Evolutionary conservation across 30 jellyfish, hydroid and myxozoan genomes (phyloP).

Genomic region (Phacellophora camtschatica): DNA sequence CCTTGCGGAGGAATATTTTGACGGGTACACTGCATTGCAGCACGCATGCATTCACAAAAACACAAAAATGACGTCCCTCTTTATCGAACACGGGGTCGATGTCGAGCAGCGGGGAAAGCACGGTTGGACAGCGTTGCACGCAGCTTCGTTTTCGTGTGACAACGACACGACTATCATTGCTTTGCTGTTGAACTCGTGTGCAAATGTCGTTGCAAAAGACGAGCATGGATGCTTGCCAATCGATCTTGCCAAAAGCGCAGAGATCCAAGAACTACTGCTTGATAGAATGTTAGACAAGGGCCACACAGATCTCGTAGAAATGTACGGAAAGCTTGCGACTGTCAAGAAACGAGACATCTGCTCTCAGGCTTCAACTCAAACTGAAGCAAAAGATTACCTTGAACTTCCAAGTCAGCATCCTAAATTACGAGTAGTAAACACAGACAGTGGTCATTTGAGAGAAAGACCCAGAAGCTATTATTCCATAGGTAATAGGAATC

Average conservation of each 20-base stretch:
- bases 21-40: conserved; percentile 49
- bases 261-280: neutral
- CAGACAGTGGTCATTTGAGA: too few relatives aligned
- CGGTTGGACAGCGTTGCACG: conserved; percentile 82
- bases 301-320: conserved; percentile 10
- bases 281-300: conserved; percentile 34
- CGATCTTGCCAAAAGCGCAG: conserved; percentile 35
- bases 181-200: conserved; percentile 55
- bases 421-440: neutral
- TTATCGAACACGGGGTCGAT: conserved; percentile 50
- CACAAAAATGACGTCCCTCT: conserved; percentile 2
- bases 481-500: neutral
- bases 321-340: conserved; percentile 20
- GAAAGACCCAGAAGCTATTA: too few relatives aligned
- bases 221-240: conserved; percentile 67
- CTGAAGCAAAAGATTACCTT: neutral
- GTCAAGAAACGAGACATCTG: neutral
- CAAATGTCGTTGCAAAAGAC: conserved; percentile 56
- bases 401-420: neutral
- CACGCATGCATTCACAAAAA: conserved; percentile 43
- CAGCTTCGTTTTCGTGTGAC: conserved; percentile 36
- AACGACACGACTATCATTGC: neutral
- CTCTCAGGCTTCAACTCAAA: neutral
- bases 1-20: conserved; percentile 23
- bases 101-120: conserved; percentile 48